Evolutionary conservation across 2,888 invertebrate genomes (phyloP).

Genomic region (Lasius platythorax): DNA sequence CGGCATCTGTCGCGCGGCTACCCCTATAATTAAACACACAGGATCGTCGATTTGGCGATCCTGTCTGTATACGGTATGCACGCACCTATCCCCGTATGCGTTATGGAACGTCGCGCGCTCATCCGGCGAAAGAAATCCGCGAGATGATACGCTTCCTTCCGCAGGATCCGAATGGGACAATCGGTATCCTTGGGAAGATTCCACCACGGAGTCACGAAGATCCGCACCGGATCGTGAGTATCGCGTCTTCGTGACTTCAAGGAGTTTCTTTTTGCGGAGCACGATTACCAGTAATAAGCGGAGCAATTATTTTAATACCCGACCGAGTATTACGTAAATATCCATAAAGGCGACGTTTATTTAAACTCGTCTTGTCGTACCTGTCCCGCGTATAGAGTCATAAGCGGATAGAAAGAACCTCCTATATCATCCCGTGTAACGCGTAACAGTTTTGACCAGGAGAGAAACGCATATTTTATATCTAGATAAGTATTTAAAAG

Average conservation of each 20-base stretch:
- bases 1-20: slow-evolving; percentile 77
- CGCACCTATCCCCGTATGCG: slow-evolving; percentile 9
- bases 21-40: slow-evolving; percentile 77
- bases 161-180: slow-evolving; percentile 54
- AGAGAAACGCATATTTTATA: not conserved
- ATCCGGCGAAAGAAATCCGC: slow-evolving; percentile 36
- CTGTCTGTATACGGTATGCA: slow-evolving; percentile 57
- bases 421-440: slow-evolving; percentile 1
- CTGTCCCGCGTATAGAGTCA: slow-evolving; percentile 29
- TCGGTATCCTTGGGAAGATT: slow-evolving; percentile 36
- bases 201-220: slow-evolving; percentile 60
- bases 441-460: not conserved
- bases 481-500: not conserved
- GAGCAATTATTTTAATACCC: slow-evolving; percentile 71
- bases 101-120: slow-evolving; percentile 29
- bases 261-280: slow-evolving; percentile 53
- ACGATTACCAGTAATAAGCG: slow-evolving; percentile 70
- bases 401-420: not conserved
- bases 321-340: slow-evolving; percentile 64
- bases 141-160: slow-evolving; percentile 53
- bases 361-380: slow-evolving; percentile 35
- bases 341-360: slow-evolving; percentile 67
- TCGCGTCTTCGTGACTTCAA: slow-evolving; percentile 63
- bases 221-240: slow-evolving; percentile 49
- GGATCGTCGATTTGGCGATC: slow-evolving; percentile 62